Percentiles rank a stretch among this genome's conserved stretches.
Evolutionary conservation across 2,888 invertebrate species (phyloP).

Genomic region (Oxycera nigricornis): DNA sequence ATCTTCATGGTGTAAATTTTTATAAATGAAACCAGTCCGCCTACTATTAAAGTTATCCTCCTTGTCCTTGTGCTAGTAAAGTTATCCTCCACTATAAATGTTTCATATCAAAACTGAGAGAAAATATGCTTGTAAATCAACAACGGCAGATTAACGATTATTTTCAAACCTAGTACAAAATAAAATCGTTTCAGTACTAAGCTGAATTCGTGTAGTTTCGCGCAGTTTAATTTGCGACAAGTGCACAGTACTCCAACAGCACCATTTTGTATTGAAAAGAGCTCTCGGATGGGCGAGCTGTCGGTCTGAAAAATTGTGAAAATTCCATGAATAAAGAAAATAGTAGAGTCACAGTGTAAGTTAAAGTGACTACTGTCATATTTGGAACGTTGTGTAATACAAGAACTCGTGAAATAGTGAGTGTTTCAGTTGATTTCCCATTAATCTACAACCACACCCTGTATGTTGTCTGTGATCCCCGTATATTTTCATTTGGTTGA

Average conservation of each 20-base stretch:
- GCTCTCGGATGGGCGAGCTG: conserved; percentile 1
- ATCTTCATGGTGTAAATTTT: no score
- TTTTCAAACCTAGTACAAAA: no score
- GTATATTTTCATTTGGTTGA: no score
- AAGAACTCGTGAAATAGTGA: background rate
- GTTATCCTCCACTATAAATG: no score
- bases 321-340: background rate
- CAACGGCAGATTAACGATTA: no score
- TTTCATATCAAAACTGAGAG: no score
- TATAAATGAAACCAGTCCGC: no score
- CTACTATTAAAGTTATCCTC: no score
- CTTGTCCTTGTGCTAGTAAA: no score
- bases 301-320: conserved; percentile 20
- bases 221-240: conserved; percentile 7
- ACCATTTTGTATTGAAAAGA: conserved; percentile 32
- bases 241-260: background rate
- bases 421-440: background rate
- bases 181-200: no score
- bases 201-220: conserved; percentile 21
- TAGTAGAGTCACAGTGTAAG: conserved; percentile 25
- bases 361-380: background rate
- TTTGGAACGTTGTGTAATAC: background rate
- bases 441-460: conserved; percentile 31
- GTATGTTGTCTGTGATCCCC: background rate
- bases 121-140: no score